Evolutionary conservation across 2,888 invertebrate species (phyloP), one percentile per base, ranked within the genome.

Genomic region (Agrotis puta): DNA sequence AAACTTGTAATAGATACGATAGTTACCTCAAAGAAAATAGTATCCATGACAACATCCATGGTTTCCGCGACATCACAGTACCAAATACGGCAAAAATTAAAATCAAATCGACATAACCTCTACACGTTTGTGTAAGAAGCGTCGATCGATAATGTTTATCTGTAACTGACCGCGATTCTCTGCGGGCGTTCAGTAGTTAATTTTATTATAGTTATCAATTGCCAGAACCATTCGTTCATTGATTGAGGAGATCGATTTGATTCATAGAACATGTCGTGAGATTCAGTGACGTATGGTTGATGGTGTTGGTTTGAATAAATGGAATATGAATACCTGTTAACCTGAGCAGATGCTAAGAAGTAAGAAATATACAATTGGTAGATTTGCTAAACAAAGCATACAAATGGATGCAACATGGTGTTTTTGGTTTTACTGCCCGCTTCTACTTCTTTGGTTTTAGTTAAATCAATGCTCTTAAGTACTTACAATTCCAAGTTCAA

Each of bases 111-210:
- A 72, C 71, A 71, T 82, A 76, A 77, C 69, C 68, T 74, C 22
- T 61, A 14, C 5, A 45, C 16, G 9, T 39, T 39, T 27, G 13
- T 51, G 20, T 16, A 59, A 53, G 56, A 63, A 76, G 69, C 63
- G 58, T 9, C 48, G 63, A 88, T 88, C 84, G 87, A 91, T 92
- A 90, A 87, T 2, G 74, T 89, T 93, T 93, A 94, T 94, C 94
- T 81, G 72, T 68, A 77, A 83, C 77, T 92, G 88, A 87, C 89
- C 90, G 87, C 78, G 62, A 61, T 63, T 58, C 76, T 82, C 79
- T 80, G 61, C 39, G 68, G 11, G 70, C 77, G 70, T 59, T 76
- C 66, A 48, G 14, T 45, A 47, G 51, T 51, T 71, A 61, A 27
- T 58, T 56, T 63, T 62, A 70, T 43, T 83, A 64, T 48, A 45